Evolutionary conservation across 2,113 vertebrate genomes (phyloP), one percentile per base, ranked within the genome.

Genomic region (Hydropotes inermis): DNA sequence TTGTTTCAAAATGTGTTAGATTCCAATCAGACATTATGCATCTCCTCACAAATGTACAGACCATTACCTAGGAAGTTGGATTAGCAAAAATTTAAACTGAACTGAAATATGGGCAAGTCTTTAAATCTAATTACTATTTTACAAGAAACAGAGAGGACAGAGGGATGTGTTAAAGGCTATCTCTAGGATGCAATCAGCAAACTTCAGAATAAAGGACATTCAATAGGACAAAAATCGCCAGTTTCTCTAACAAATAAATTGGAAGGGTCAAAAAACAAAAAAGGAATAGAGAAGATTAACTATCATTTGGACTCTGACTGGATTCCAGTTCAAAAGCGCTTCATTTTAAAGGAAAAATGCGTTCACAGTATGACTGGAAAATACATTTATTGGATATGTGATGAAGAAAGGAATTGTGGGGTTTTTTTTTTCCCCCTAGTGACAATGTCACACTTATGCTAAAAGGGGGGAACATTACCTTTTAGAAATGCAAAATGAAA

Each of bases 241-340:
- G 30, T 70, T 94, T 96, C 58, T 74, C 76, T 79, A 92, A 98
- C 52, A 74, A 86, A 96, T 92, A 87, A 90, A 76, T 6, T 52
- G 30, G 25, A 85, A 70, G 6, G 43, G 67, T 67, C 12, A 82
- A 79, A 67, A 82, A 60, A 55, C 2, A 43, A 52, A 67, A 61
- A n/a, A 55, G 13, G 45, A 36, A n/a, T 17, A 27, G 43, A 54
- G 39, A 74, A 58, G 58, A 86, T 90, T 61, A 96, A 96, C 33
- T 55, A 79, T 70, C n/a, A 95, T 43, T 87, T 47, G 54, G 39
- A 91, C n/a, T 28, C 55, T 76, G 52, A 93, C 19, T 85, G 27
- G 30, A 83, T 90, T 96, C 96, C 23, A 87, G 61, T 60, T 86
- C 82, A 87, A 94, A 78, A 54, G 86, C 84, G 36, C 21, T 88